A percentile compares a stretch with the other conserved stretches of the same genome.
These are phyloP conservation scores for Odontothrips loti DNA, from an alignment of 2,888 invertebrate genomes.

Conservation along the genomic window DNA sequence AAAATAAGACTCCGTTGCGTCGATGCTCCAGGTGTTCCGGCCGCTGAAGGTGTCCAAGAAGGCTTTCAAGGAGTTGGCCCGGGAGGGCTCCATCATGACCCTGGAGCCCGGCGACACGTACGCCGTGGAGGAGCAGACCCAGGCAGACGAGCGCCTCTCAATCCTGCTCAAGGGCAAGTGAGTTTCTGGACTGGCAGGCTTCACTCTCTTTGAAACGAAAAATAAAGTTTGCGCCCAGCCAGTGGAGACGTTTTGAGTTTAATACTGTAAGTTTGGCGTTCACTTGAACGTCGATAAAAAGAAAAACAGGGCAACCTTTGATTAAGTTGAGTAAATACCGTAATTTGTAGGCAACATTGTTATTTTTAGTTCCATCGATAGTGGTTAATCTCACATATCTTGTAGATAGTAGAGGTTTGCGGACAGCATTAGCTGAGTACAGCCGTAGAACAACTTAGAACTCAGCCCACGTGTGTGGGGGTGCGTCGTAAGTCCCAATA, in stretches of 20 bases:
- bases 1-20: too few species aligned
- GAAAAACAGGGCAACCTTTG: background rate
- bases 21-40: slow-evolving; percentile 57
- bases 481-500: too few species aligned
- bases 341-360: too few species aligned
- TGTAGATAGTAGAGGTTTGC: background rate
- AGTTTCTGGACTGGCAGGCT: slow-evolving; percentile 47
- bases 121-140: slow-evolving; percentile 72
- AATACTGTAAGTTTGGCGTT: too few species aligned
- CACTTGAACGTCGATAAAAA: background rate
- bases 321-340: too few species aligned
- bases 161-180: slow-evolving; percentile 79
- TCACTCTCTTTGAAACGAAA: too few species aligned
- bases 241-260: too few species aligned
- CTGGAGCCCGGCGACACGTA: slow-evolving; percentile 72
- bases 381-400: too few species aligned
- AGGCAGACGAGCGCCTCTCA: slow-evolving; percentile 72
- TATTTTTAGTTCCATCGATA: too few species aligned
- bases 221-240: too few species aligned
- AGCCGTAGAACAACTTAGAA: background rate
- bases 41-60: slow-evolving; percentile 74
- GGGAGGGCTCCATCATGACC: slow-evolving; percentile 64
- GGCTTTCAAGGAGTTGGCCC: slow-evolving; percentile 73
- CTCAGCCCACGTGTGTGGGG: background rate
- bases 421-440: background rate